Base-by-base conservation (phyloP, 1,140 invertebrate genomes). In the Ceratoteleas bidentatus region DNA sequence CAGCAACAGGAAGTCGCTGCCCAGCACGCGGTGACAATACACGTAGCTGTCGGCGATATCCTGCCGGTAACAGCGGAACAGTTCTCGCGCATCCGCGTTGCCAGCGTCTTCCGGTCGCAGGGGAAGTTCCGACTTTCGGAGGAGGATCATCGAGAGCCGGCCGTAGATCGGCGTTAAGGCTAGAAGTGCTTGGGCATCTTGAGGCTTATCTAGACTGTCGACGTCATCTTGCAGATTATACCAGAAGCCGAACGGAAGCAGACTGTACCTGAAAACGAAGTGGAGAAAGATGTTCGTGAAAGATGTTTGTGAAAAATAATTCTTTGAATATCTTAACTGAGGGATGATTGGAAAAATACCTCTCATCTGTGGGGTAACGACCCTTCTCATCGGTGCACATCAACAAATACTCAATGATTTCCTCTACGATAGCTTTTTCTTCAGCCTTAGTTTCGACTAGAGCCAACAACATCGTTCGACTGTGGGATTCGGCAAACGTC, bases 1-100 rank as follows among this genome's bases (percentile, higher is more conserved):
- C 40, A 95, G 92, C 36, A 94, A 92, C 8, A 97, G 84, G 74
- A 96, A 93, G 81, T 94, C 93, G 14, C 95, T 93, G 43, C 94
- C 93, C 1, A 98, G 89, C 0, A 98, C 94, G 83, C 94, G 94
- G 87, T 95, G 96, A 89, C 96, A 97, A 88, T 97, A 97, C 90
- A 96, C 95, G 87, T 98, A 94, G 16, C 96, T 97, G 89, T 99
- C 97, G 0, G 96, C 95, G 50, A 97, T 95, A 84, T 98, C 97
- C 90, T 98, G 97, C 58, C 97, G 92, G 87, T 98, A 98, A 90
- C 97, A 98, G 7, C 97, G 92, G 82, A 98, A 95, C 7, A 95
- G 91, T 91, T 98, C 97, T 52, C 94, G 94, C 84, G 98, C 97
- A 60, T 98, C 96, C 38, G 92, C 90, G 5, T 92, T 87, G 0